Conservation (phyloP, 2,113 vertebrate species). For the Dasyornis broadbenti region DNA sequence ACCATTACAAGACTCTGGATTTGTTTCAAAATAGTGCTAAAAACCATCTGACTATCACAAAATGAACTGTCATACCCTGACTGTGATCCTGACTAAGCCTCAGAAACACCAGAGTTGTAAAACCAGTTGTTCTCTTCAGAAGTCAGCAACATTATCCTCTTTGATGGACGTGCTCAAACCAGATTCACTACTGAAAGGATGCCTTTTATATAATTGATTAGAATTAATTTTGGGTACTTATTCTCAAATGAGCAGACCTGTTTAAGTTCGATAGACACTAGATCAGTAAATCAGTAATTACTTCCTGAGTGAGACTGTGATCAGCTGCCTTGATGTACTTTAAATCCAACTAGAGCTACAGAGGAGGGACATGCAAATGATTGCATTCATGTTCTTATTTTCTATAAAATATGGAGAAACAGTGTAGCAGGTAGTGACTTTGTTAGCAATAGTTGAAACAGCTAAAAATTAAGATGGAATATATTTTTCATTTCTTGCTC, state of each 20-base stretch:
- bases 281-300: not conserved
- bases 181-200: not conserved
- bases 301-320: not conserved
- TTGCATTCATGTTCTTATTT: not conserved
- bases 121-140: not conserved
- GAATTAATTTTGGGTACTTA: not conserved
- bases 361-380: not conserved
- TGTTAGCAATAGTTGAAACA: not conserved
- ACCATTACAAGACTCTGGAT: not conserved
- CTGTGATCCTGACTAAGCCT: not conserved
- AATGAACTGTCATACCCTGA: not conserved
- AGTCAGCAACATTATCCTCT: not conserved
- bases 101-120: not conserved
- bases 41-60: not conserved
- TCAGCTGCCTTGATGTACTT: not conserved
- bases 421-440: not conserved
- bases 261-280: not conserved
- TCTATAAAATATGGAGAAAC: not conserved
- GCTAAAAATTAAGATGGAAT: not conserved
- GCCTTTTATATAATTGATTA: not conserved
- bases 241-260: not conserved
- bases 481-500: not conserved
- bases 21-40: not conserved
- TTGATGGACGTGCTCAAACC: not conserved
- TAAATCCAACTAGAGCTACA: not conserved